phyloP scores from a whole-genome alignment of 2,888 invertebrate species.

The Drosophila barbarae region DNA sequence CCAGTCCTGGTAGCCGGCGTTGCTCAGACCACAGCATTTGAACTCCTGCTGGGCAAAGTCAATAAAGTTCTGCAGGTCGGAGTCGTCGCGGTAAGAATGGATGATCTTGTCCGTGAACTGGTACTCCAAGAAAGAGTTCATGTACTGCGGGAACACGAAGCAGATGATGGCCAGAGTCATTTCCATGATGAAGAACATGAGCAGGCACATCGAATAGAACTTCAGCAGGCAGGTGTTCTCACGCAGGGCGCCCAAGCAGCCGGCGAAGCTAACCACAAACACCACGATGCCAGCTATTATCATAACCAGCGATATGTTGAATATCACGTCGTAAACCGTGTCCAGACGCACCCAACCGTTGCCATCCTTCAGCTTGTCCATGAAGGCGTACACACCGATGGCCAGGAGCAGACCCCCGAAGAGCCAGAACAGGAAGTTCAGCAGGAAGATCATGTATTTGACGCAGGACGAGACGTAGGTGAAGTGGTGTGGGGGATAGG shows the following conservation, averaged over 20 bases:
- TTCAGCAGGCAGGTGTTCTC: constrained; percentile 96
- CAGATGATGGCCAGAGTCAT: constrained; percentile 95
- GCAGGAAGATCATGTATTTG: constrained; percentile 79
- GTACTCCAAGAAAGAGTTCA: constrained; percentile 90
- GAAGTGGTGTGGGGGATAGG: constrained; percentile 77
- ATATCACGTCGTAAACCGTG: constrained; percentile 92
- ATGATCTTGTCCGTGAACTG: constrained; percentile 95
- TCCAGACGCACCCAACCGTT: constrained; percentile 90
- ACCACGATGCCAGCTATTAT: constrained; percentile 93
- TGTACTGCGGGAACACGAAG: constrained; percentile 94
- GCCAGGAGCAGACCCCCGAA: constrained; percentile 92
- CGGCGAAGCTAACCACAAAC: constrained; percentile 96
- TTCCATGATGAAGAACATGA: constrained; percentile 93
- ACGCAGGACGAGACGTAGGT: constrained; percentile 80
- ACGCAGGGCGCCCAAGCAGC: constrained; percentile 88
- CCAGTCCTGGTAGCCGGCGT: constrained; percentile 97
- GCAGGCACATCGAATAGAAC: constrained; percentile 93
- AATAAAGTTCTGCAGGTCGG: constrained; percentile 95
- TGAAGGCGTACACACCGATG: constrained; percentile 93
- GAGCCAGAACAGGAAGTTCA: constrained; percentile 84
- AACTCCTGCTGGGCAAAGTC: constrained; percentile 95
- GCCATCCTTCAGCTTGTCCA: constrained; percentile 92
- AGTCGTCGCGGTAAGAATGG: constrained; percentile 94
- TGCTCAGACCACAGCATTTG: constrained; percentile 93
- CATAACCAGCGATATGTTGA: constrained; percentile 94